phyloP scores from a whole-genome alignment of 1,140 invertebrate species.

The Platyura marginata region DNA sequence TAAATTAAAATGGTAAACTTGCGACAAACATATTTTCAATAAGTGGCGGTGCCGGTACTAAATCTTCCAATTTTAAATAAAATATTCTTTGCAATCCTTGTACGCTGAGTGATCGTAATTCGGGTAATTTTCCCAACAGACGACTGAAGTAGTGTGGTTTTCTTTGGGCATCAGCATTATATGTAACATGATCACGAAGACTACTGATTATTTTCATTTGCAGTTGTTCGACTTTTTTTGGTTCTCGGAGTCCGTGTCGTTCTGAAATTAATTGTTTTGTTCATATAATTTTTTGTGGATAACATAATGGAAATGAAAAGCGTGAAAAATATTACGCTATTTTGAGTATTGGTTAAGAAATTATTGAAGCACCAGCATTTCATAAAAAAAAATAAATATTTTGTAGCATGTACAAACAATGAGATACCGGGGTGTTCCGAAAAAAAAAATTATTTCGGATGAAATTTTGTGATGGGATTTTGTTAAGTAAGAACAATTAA shows the following conservation, averaged over 20 bases:
- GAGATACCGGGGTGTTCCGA: too few relatives aligned
- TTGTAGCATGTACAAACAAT: too few relatives aligned
- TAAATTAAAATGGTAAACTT: constrained; percentile 70
- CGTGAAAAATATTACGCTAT: background rate
- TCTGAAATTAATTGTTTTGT: constrained; percentile 42
- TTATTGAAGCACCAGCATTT: too few relatives aligned
- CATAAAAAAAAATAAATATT: too few relatives aligned
- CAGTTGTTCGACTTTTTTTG: constrained; percentile 77
- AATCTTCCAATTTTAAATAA: constrained; percentile 81
- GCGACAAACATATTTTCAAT: constrained; percentile 91
- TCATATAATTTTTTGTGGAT: too few relatives aligned
- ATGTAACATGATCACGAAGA: constrained; percentile 83
- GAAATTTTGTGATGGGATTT: too few relatives aligned
- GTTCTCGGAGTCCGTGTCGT: constrained; percentile 79
- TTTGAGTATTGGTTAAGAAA: too few relatives aligned
- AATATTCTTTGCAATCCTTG: constrained; percentile 88
- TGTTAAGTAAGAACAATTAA: too few relatives aligned
- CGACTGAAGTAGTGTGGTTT: constrained; percentile 83
- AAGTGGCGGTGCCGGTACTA: constrained; percentile 75
- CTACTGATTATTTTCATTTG: constrained; percentile 92
- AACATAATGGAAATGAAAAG: too few relatives aligned
- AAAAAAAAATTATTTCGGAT: too few relatives aligned
- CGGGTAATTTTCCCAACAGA: constrained; percentile 75
- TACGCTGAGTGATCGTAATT: constrained; percentile 75
- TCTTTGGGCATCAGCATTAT: constrained; percentile 73